Evolutionary conservation across 1,140 invertebrate species (phyloP).

Genomic region (Nasonia vitripennis): DNA sequence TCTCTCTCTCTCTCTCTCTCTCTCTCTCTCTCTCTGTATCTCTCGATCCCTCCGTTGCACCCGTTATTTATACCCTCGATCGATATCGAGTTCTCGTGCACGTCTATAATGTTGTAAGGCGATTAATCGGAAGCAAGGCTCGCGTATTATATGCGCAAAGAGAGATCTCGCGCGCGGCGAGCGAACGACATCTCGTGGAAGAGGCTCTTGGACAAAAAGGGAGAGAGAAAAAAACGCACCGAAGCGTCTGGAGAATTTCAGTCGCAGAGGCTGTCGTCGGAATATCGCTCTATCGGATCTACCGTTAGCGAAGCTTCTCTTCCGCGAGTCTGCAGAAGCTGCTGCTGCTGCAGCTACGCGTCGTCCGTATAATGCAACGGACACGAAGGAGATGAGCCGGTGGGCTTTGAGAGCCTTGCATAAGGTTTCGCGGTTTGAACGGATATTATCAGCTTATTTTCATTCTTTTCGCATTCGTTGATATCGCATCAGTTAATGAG

Average conservation of each 20-base stretch:
- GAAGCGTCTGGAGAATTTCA: background rate
- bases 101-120: background rate
- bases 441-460: background rate
- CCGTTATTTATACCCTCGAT: too few species aligned
- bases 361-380: background rate
- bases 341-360: background rate
- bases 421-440: background rate
- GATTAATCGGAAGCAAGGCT: background rate
- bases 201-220: background rate
- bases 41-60: too few species aligned
- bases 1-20: too few species aligned
- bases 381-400: background rate
- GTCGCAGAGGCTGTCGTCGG: constrained; percentile 25
- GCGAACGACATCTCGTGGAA: too few species aligned
- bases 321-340: constrained; percentile 17
- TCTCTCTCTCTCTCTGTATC: too few species aligned
- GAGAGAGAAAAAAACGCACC: constrained; percentile 9
- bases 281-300: constrained; percentile 63
- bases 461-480: too few species aligned
- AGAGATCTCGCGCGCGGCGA: too few species aligned
- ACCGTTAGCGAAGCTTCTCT: constrained; percentile 57
- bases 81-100: background rate
- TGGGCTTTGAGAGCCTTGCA: background rate
- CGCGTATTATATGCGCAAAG: too few species aligned
- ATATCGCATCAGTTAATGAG: too few species aligned